A percentile compares a stretch with the other conserved stretches of the same genome.
phyloP scores from a whole-genome alignment of 1,140 invertebrate species.

The Muscidifurax raptorellus region DNA sequence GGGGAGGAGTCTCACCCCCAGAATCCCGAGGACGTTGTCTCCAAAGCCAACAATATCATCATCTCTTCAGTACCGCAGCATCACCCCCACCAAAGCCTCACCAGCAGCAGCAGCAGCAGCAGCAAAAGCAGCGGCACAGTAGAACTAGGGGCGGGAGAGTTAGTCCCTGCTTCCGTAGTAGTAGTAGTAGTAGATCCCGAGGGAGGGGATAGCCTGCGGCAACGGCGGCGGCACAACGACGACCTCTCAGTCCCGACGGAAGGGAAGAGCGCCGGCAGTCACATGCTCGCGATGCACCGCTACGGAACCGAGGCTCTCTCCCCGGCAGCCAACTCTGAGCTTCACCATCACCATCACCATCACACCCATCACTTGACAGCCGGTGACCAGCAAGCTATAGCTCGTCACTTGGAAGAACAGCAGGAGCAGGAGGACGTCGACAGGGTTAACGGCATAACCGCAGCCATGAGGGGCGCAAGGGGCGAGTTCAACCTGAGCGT shows the following conservation, averaged over 20 bases:
- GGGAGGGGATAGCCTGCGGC: conserved; percentile 69
- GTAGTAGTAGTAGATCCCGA: too few relatives aligned
- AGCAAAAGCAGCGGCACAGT: conserved; percentile 50
- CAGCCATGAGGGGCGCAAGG: conserved; percentile 63
- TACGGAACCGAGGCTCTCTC: conserved; percentile 69
- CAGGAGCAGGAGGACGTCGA: conserved; percentile 56
- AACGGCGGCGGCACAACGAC: conserved; percentile 46
- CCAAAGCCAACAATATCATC: too few relatives aligned
- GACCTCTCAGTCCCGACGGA: conserved; percentile 58
- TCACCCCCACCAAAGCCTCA: conserved; percentile 58
- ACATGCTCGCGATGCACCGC: conserved; percentile 72
- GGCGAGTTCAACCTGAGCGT: conserved; percentile 61
- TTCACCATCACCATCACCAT: conserved; percentile 61
- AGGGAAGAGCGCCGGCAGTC: conserved; percentile 66
- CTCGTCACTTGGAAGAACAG: conserved; percentile 35
- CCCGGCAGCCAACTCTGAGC: conserved; percentile 51
- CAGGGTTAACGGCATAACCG: conserved; percentile 60
- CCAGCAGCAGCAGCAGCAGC: conserved; percentile 50
- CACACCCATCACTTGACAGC: conserved; percentile 53
- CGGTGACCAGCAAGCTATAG: background rate
- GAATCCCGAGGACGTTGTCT: too few relatives aligned
- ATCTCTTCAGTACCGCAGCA: background rate
- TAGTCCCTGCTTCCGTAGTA: conserved; percentile 61
- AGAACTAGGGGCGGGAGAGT: conserved; percentile 63
- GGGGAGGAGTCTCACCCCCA: background rate